These are phyloP conservation scores for Cyrtorhinus lividipennis DNA, from an alignment of 1,140 invertebrate genomes.

Conservation along the genomic window DNA sequence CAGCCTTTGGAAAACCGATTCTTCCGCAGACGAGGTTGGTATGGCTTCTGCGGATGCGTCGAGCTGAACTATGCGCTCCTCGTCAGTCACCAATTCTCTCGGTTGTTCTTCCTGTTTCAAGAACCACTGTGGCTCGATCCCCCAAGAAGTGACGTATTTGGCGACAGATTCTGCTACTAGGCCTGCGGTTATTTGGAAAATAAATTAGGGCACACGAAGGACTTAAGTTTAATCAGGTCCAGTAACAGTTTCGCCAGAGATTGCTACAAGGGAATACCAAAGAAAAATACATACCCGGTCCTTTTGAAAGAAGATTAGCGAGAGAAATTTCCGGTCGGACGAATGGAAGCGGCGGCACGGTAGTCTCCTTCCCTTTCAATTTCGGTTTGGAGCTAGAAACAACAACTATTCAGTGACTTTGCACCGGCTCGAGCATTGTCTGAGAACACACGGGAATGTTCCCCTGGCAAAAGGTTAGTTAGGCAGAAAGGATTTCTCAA, in stretches of 20 bases:
- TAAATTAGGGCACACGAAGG: too few species aligned
- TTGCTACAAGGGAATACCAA: neutral
- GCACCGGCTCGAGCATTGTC: too few species aligned
- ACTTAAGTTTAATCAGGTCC: too few species aligned
- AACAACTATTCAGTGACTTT: too few species aligned
- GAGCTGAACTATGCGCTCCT: conserved; percentile 20
- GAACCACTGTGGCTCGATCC: conserved; percentile 15
- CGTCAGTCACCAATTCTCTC: conserved; percentile 13
- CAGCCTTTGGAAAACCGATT: conserved; percentile 26
- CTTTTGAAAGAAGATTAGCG: conserved; percentile 54
- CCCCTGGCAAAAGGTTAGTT: too few species aligned
- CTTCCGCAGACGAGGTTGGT: conserved; percentile 20
- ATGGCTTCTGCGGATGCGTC: conserved; percentile 25
- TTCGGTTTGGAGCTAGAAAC: conserved; percentile 30
- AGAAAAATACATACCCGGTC: conserved; percentile 54
- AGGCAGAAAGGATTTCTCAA: too few species aligned
- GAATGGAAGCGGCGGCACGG: conserved; percentile 35
- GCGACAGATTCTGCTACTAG: conserved; percentile 47
- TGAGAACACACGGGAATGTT: too few species aligned
- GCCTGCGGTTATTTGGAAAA: conserved; percentile 4
- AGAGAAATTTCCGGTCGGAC: conserved; percentile 51
- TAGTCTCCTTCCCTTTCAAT: conserved; percentile 1
- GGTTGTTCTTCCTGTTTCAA: conserved; percentile 1
- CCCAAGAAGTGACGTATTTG: conserved; percentile 46
- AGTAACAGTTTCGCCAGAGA: too few species aligned